Evolutionary conservation across 2,888 invertebrate species (phyloP), one percentile per base, ranked within the genome.

Genomic region (Glyphotaelius pellucidus): DNA sequence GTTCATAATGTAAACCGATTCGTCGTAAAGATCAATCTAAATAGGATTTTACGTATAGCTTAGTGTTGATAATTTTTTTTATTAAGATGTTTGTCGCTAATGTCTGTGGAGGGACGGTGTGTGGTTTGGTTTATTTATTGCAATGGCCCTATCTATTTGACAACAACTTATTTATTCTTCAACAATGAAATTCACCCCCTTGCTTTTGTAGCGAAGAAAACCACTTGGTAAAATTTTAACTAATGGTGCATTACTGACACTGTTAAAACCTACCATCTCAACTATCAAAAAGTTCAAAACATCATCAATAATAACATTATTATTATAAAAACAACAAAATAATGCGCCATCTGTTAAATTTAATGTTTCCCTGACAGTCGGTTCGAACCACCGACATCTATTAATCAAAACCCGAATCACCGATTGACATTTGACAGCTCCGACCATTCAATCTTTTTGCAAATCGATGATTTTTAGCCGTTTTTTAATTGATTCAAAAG

Each of bases 351-450:
- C 32, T 38, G 83, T 32, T 83, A 32, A 32, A 42, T 42, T 1
- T 42, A 35, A 83, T 83, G 32, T 83, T 38, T 35, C 67, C 89
- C n/a, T 89, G 80, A 79, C 89, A 32, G 79, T 89, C 79, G 89
- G 31, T 11, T 12, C 89, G 32, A 89, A 11, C 88, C 30, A 89
- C 80, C 80, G 47, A 80, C 30, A 80, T 80, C 89, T 79, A 89
- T 89, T 80, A 80, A 89, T 89, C 89, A 80, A 32, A 67, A 5
- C n/a, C n/a, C 67, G 14, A 89, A 89, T 89, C 89, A 89, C 79
- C 89, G 89, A 67, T 32, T 89, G 89, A 89, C 89, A 32, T 35
- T 32, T 89, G 89, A 89, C 89, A 89, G 31, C 31, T 35, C 35
- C 52, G 80, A 79, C 89, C 30, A 89, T 89, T 89, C 89, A 32